Percentiles rank a stretch among this genome's conserved stretches.
Evolutionary conservation across 2,888 invertebrate species (phyloP).

Genomic region (Netelia virgata): DNA sequence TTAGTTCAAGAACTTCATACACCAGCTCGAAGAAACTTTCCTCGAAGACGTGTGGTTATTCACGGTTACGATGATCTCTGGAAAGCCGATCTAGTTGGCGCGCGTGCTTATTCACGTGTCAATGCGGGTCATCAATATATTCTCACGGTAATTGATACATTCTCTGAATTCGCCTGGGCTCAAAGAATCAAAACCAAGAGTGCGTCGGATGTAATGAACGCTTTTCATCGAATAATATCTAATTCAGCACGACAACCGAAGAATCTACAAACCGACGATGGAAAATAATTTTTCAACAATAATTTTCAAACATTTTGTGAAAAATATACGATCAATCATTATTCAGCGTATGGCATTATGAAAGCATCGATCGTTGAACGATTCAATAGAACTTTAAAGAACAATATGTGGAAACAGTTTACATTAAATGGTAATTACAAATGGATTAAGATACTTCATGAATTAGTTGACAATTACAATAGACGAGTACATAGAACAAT

Average conservation of each 20-base stretch:
- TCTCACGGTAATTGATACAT: slow-evolving; percentile 80
- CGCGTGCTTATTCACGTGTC: slow-evolving; percentile 75
- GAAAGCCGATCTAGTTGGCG: slow-evolving; percentile 83
- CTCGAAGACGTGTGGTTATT: slow-evolving; percentile 76
- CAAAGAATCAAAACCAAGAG: slow-evolving; percentile 79
- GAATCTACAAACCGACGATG: no score
- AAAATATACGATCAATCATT: slow-evolving; percentile 61
- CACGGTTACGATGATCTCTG: slow-evolving; percentile 82
- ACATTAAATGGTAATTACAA: no score
- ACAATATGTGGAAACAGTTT: no score
- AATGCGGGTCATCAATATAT: slow-evolving; percentile 79
- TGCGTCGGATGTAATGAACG: slow-evolving; percentile 71
- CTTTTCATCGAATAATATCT: slow-evolving; percentile 61
- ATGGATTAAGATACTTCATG: no score
- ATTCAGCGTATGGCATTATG: no score
- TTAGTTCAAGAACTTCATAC: slow-evolving; percentile 79
- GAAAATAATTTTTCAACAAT: slow-evolving; percentile 71
- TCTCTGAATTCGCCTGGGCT: slow-evolving; percentile 82
- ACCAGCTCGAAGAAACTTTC: slow-evolving; percentile 79
- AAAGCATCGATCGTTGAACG: no score
- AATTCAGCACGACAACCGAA: slow-evolving; percentile 48
- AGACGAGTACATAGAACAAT: slow-evolving; percentile 77
- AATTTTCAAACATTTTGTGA: slow-evolving; percentile 48
- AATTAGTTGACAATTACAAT: no score
- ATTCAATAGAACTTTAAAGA: no score